Evolutionary conservation across 2,888 invertebrate species (phyloP).

Genomic region (Archips crataeganus): DNA sequence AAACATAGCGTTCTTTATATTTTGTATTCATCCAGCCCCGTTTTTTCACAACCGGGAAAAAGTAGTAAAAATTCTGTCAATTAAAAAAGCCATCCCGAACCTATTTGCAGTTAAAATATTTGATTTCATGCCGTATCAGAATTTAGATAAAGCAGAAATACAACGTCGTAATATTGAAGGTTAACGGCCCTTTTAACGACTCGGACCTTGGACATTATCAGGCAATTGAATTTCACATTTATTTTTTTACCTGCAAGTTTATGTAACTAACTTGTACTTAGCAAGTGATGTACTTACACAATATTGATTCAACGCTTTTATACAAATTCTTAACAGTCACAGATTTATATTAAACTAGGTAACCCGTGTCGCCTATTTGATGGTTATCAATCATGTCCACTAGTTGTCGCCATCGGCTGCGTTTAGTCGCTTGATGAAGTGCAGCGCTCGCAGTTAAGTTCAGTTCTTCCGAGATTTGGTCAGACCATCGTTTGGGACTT

Average conservation of each 20-base stretch:
- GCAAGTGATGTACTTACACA: no score
- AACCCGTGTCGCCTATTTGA: no score
- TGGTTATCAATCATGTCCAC: no score
- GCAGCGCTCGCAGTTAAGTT: no score
- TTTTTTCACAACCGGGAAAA: neutral
- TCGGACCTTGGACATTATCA: slow-evolving; percentile 22
- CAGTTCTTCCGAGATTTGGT: no score
- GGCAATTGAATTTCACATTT: slow-evolving; percentile 17
- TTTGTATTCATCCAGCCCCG: neutral
- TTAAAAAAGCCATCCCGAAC: slow-evolving; percentile 30
- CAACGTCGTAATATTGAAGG: slow-evolving; percentile 38
- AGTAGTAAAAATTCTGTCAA: slow-evolving; percentile 2
- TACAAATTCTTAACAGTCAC: no score
- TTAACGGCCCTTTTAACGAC: slow-evolving; percentile 22
- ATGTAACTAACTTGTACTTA: neutral
- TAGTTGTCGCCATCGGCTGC: no score
- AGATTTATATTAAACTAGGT: no score
- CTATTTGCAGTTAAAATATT: slow-evolving; percentile 37
- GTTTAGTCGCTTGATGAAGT: no score
- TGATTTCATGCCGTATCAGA: slow-evolving; percentile 32
- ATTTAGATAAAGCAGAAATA: slow-evolving; percentile 37
- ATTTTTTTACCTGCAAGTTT: slow-evolving; percentile 1
- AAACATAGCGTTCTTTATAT: no score
- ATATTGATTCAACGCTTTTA: no score
- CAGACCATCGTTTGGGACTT: no score